These are phyloP conservation scores for Asteroscopus sphinx DNA, from an alignment of 2,888 invertebrate genomes.

Conservation along the genomic window DNA sequence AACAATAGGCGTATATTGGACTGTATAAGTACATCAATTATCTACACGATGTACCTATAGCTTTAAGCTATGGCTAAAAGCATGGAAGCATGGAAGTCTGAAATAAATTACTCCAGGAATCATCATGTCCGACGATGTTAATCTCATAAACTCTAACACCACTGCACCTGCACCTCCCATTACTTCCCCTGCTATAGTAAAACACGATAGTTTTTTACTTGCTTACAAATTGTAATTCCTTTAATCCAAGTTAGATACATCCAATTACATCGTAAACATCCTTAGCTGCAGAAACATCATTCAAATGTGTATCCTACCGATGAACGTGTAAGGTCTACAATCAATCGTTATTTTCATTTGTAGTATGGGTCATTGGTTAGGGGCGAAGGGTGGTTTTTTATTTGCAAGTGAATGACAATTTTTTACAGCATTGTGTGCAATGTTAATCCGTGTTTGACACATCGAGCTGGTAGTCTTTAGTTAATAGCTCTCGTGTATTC, in stretches of 20 bases:
- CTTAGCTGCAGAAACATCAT: slow-evolving; percentile 27
- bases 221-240: slow-evolving; percentile 87
- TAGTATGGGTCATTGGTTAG: slow-evolving; percentile 58
- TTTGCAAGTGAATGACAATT: slow-evolving; percentile 80
- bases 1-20: too few species aligned
- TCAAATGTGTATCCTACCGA: slow-evolving; percentile 41
- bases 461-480: slow-evolving; percentile 79
- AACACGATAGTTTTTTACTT: slow-evolving; percentile 80
- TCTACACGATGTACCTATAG: too few species aligned
- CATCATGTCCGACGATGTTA: slow-evolving; percentile 57
- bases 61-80: too few species aligned
- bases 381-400: slow-evolving; percentile 77
- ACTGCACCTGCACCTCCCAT: slow-evolving; percentile 82
- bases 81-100: not conserved
- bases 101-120: slow-evolving; percentile 20
- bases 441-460: slow-evolving; percentile 88
- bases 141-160: slow-evolving; percentile 71
- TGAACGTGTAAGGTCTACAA: slow-evolving; percentile 46
- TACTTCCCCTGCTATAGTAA: slow-evolving; percentile 68
- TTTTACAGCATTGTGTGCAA: slow-evolving; percentile 83
- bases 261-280: slow-evolving; percentile 85
- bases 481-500: slow-evolving; percentile 79
- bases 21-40: too few species aligned
- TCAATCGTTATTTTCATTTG: slow-evolving; percentile 43
- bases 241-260: slow-evolving; percentile 88